Conservation (phyloP, 2,888 invertebrate genomes). For the Nyleta sp. region DNA sequence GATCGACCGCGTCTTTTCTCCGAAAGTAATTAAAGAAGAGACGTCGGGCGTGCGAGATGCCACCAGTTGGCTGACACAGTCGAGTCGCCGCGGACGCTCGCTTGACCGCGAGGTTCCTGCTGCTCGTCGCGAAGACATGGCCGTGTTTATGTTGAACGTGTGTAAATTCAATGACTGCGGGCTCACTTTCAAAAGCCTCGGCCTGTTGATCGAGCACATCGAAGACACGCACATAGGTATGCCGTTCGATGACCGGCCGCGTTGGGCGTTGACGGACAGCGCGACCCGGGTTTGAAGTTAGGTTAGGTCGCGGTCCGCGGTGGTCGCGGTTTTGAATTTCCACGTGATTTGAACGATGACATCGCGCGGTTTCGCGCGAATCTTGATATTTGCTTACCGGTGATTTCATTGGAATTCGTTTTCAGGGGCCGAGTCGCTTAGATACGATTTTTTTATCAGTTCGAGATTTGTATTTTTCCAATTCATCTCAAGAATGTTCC, state of each 20-base stretch:
- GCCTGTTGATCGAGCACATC: slow-evolving; percentile 93
- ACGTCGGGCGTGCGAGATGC: neutral
- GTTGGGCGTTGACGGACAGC: slow-evolving; percentile 14
- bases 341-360: slow-evolving; percentile 11
- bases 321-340: slow-evolving; percentile 23
- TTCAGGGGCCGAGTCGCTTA: no score
- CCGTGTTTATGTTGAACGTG: slow-evolving; percentile 94
- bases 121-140: slow-evolving; percentile 85
- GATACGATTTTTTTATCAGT: no score
- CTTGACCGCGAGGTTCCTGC: slow-evolving; percentile 47
- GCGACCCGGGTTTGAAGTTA: slow-evolving; percentile 36
- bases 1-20: neutral
- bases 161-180: slow-evolving; percentile 95
- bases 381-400: neutral
- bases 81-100: slow-evolving; percentile 25
- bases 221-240: slow-evolving; percentile 94
- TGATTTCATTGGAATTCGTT: neutral
- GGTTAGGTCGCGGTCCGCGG: slow-evolving; percentile 26
- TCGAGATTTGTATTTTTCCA: no score
- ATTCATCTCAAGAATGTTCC: no score
- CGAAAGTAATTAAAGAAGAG: neutral
- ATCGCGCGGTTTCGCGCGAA: neutral
- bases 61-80: neutral
- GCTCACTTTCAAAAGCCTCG: slow-evolving; percentile 91
- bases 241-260: slow-evolving; percentile 2